Base-by-base conservation (phyloP, 2,113 vertebrate species). In the Colinus virginianus region DNA sequence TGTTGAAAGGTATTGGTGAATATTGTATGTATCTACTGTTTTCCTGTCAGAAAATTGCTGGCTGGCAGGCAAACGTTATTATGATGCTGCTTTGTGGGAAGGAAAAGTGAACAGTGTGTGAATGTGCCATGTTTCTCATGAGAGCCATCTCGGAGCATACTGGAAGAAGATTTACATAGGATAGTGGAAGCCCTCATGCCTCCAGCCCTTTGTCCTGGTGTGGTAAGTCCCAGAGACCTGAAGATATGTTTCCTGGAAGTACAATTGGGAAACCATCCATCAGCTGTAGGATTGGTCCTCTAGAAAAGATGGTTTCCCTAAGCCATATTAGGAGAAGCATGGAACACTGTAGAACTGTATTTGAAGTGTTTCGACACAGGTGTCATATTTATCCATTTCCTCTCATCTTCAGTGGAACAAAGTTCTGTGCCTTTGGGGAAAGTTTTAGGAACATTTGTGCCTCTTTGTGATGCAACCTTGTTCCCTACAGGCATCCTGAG, bases 341-440 rank as follows among this genome's bases (percentile, higher is more conserved):
- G 26, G 5, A 78, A 72, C 36, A 7, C 26, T 76, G 79, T 4
- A 7, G 58, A n/a, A 53, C 10, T 0, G 0, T 46, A 9, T 56
- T 36, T 58, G 42, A 88, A 80, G 32, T 58, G 20, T 58, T 84
- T 68, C 56, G 38, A 45, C 40, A 62, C n/a, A 61, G 69, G 58
- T 6, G 17, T 61, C 70, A 25, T 18, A 30, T 46, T 87, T 78
- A 62, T 22, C 25, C 15, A 38, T 63, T 66, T 75, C 21, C 45
- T 59, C 63, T 87, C 55, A 63, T 43, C 30, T 81, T 20, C 71
- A 63, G 36, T 40, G 32, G 30, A 92, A 76, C 6, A 82, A 77
- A 95, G 25, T 30, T 95, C 30, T 66, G 7, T 55, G 42, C 89
- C 49, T 42, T 17, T 55, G 20, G 42, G 64, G 74, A 26, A 70